Conservation (phyloP, 1,140 invertebrate genomes). For the Protaetia brevitarsis region DNA sequence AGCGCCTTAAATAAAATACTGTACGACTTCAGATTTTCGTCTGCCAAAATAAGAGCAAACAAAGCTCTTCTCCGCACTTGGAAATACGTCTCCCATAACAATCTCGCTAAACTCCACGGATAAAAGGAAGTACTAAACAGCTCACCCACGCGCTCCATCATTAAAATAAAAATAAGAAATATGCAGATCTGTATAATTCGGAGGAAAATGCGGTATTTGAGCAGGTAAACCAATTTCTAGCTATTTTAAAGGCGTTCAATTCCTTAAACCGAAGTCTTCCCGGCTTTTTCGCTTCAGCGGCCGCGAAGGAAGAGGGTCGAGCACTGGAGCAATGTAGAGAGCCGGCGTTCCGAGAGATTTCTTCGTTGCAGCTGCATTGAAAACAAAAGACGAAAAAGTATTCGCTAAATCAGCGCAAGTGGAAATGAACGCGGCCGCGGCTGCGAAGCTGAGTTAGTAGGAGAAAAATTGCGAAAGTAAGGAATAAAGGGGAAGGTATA, state of each 20-base stretch:
- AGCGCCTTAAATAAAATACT: slow-evolving; percentile 11
- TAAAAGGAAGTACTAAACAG: not conserved
- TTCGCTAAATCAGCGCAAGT: not conserved
- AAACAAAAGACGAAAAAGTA: not conserved
- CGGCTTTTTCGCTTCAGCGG: not conserved
- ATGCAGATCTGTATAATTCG: not conserved
- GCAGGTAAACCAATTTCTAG: slow-evolving; percentile 6
- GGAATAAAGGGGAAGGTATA: no score
- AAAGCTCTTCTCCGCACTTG: not conserved
- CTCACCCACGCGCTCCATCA: not conserved
- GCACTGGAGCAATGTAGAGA: not conserved
- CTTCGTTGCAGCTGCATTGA: not conserved
- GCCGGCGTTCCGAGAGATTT: not conserved
- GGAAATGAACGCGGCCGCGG: not conserved
- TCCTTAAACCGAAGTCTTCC: not conserved
- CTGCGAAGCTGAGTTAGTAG: no score
- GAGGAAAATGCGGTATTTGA: not conserved
- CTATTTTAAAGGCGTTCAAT: slow-evolving; percentile 7
- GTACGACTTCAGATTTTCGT: not conserved
- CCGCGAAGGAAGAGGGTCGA: not conserved
- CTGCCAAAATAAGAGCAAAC: slow-evolving; percentile 2
- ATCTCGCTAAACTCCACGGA: not conserved
- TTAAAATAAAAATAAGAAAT: slow-evolving; percentile 5
- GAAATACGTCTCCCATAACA: slow-evolving; percentile 1
- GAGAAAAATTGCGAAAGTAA: no score